These are phyloP conservation scores for Microplitis mediator DNA, from an alignment of 1,140 invertebrate species.

Conservation along the genomic window DNA sequence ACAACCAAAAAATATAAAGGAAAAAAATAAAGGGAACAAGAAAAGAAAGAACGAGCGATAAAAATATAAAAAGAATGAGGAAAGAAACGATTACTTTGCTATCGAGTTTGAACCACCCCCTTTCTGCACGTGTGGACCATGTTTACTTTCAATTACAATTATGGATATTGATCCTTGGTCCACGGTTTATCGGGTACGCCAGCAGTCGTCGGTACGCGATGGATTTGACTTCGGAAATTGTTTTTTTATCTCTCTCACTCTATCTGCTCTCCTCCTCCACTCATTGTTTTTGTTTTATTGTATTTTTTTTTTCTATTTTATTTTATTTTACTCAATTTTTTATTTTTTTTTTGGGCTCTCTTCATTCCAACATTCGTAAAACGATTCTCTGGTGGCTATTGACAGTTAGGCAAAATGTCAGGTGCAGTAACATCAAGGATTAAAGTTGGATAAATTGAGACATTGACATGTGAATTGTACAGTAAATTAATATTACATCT, in stretches of 20 bases:
- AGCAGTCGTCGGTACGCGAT: conserved; percentile 6
- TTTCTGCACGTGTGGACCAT: conserved; percentile 24
- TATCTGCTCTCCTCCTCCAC: neutral
- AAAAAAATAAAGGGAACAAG: neutral
- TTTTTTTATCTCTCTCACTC: conserved; percentile 5
- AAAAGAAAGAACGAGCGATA: neutral
- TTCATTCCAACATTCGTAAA: conserved; percentile 4
- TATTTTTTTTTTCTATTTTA: neutral
- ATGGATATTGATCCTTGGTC: conserved; percentile 29
- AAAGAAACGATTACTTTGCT: conserved; percentile 21
- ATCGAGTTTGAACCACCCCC: neutral
- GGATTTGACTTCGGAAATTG: conserved; percentile 28
- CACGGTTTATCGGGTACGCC: conserved; percentile 20
- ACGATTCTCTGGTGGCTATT: conserved; percentile 8
- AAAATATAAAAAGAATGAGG: neutral
- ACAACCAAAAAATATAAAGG: neutral
- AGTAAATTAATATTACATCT: neutral
- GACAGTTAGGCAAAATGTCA: conserved; percentile 13
- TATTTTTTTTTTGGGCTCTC: neutral
- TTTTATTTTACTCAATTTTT: neutral
- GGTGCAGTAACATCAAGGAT: conserved; percentile 9
- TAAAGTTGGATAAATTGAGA: conserved; percentile 10
- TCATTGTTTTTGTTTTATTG: neutral
- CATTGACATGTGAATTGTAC: conserved; percentile 2
- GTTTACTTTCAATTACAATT: conserved; percentile 32